Conservation (phyloP, 2,888 invertebrate species). For the Cyclophora albipunctata region DNA sequence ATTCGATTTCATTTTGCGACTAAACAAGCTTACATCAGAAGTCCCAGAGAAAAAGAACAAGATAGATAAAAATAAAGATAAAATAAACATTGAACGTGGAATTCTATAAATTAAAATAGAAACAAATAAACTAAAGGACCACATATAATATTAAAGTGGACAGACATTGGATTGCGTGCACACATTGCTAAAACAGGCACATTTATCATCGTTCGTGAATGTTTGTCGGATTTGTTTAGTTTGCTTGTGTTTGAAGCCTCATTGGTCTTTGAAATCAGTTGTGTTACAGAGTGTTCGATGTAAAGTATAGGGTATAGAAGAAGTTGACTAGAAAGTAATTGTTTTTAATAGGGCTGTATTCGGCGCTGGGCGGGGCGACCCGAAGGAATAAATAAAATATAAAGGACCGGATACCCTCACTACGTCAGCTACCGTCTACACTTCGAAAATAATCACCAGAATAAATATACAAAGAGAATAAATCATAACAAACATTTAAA, state of each 20-base stretch:
- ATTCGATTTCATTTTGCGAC: slow-evolving; percentile 12
- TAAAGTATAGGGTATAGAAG: slow-evolving; percentile 48
- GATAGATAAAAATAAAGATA: slow-evolving; percentile 42
- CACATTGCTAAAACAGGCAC: slow-evolving; percentile 67
- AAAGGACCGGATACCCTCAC: slow-evolving; percentile 49
- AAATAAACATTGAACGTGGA: slow-evolving; percentile 53
- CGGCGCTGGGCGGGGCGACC: slow-evolving; percentile 73
- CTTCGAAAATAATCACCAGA: slow-evolving; percentile 43
- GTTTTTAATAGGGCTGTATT: slow-evolving; percentile 45
- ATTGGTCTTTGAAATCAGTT: slow-evolving; percentile 29
- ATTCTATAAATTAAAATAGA: slow-evolving; percentile 48
- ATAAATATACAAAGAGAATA: slow-evolving; percentile 5
- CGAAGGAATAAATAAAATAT: slow-evolving; percentile 39
- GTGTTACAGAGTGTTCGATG: slow-evolving; percentile 53
- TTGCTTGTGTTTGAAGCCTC: slow-evolving; percentile 50
- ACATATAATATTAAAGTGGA: slow-evolving; percentile 72
- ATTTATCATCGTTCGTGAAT: slow-evolving; percentile 47
- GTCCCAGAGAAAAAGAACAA: slow-evolving; percentile 39
- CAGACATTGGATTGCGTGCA: slow-evolving; percentile 70
- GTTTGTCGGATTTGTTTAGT: slow-evolving; percentile 35
- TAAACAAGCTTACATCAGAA: slow-evolving; percentile 28
- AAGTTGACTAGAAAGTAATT: slow-evolving; percentile 30
- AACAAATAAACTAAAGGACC: slow-evolving; percentile 60
- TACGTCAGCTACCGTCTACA: slow-evolving; percentile 59
- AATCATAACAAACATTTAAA: slow-evolving; percentile 6